A percentile compares a stretch with the other conserved stretches of the same genome.
Conservation (phyloP, 1,140 invertebrate genomes). For the Whitmania pigra region DNA sequence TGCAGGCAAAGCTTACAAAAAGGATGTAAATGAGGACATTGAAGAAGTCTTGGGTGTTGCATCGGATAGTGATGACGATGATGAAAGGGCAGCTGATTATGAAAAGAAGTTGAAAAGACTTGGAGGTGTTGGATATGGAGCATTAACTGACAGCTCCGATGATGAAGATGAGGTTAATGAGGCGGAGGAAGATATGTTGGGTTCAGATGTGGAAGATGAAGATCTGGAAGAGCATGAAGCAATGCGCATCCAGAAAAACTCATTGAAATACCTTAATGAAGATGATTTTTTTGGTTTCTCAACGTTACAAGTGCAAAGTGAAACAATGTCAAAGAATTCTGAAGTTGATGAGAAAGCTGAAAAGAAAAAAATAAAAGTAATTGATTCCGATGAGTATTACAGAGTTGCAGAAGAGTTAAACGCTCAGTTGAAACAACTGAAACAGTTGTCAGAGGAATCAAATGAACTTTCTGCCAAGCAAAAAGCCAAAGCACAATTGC, state of each 20-base stretch:
- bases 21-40: neutral
- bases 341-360: neutral
- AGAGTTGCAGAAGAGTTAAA: conserved; percentile 5
- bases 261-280: neutral
- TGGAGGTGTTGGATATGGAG: neutral
- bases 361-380: neutral
- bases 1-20: neutral
- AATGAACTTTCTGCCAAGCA: neutral
- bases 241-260: neutral
- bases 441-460: neutral
- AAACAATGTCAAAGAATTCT: neutral
- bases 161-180: neutral
- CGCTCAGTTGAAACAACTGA: neutral
- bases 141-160: neutral
- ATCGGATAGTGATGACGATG: conserved; percentile 9
- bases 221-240: neutral
- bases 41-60: conserved; percentile 9
- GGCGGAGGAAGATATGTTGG: neutral
- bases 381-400: neutral
- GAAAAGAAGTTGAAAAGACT: conserved; percentile 5
- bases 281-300: conserved; percentile 9
- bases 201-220: conserved; percentile 6
- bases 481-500: neutral
- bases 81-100: neutral
- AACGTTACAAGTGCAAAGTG: neutral